phyloP scores from a whole-genome alignment of 1,140 invertebrate genomes.

The Diploscapter pachys region DNA sequence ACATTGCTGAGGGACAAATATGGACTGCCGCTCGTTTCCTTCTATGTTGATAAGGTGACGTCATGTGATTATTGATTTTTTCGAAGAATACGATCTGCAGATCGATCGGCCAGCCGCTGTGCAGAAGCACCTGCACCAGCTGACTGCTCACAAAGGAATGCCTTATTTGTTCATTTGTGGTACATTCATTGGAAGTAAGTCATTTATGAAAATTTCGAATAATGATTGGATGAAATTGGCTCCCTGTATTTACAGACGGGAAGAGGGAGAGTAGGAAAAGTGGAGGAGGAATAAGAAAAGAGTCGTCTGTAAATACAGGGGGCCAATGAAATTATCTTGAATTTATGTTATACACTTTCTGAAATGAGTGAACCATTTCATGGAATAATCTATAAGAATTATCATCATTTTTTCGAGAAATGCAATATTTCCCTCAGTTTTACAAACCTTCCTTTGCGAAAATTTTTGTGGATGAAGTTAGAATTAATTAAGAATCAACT shows the following conservation, averaged over 20 bases:
- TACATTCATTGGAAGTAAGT: slow-evolving; percentile 58
- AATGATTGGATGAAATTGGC: not conserved
- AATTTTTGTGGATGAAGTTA: too few species aligned
- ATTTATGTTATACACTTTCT: not conserved
- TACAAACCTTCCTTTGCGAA: too few species aligned
- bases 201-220: not conserved
- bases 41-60: slow-evolving; percentile 54
- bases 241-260: not conserved
- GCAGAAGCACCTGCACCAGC: slow-evolving; percentile 48
- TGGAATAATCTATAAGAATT: too few species aligned
- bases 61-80: not conserved
- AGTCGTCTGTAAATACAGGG: not conserved
- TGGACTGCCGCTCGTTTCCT: slow-evolving; percentile 55
- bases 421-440: too few species aligned
- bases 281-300: not conserved
- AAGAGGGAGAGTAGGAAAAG: not conserved
- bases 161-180: slow-evolving; percentile 59
- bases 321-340: not conserved
- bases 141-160: slow-evolving; percentile 54
- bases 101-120: slow-evolving; percentile 50
- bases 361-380: too few species aligned
- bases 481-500: too few species aligned
- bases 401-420: too few species aligned
- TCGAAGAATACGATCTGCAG: not conserved
- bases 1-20: slow-evolving; percentile 52